These are phyloP conservation scores for Euleptes europaea DNA, from an alignment of 2,113 vertebrate genomes.

Conservation along the genomic window DNA sequence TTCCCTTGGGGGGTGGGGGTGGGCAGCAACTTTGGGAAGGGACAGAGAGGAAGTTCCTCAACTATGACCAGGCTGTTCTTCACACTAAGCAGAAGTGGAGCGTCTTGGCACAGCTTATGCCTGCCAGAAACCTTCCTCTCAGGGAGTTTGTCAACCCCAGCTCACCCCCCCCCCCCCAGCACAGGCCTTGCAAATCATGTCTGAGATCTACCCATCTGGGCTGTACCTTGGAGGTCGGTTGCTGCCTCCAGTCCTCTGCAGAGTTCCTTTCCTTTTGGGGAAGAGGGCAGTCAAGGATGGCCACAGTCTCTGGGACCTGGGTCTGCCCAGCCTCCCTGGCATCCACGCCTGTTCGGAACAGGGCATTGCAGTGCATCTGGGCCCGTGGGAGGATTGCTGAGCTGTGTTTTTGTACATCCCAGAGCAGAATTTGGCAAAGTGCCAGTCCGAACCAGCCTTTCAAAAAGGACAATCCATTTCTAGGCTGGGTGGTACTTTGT, in stretches of 20 bases:
- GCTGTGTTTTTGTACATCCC: not conserved
- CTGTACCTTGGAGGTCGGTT: not conserved
- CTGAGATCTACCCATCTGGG: not conserved
- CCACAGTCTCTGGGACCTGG: not conserved
- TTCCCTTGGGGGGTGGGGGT: too few relatives aligned
- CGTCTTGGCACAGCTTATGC: too few relatives aligned
- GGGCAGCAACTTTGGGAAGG: too few relatives aligned
- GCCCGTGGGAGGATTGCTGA: not conserved
- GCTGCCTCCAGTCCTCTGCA: not conserved
- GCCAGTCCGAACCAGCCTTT: not conserved
- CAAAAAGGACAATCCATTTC: not conserved
- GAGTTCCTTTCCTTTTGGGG: not conserved
- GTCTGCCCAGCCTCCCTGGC: not conserved
- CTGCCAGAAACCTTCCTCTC: too few relatives aligned
- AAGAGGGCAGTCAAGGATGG: not conserved
- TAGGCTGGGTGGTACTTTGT: not conserved
- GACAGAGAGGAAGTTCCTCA: too few relatives aligned
- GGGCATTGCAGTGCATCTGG: not conserved
- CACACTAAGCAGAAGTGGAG: too few relatives aligned
- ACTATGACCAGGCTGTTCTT: too few relatives aligned
- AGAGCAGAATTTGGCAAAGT: too few relatives aligned
- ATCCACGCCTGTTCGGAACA: not conserved
- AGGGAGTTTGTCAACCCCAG: not conserved
- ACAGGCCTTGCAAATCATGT: not conserved
- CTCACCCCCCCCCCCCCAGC: not conserved